Evolutionary conservation across 1,140 invertebrate genomes (phyloP).

Genomic region (Ectropis grisescens): DNA sequence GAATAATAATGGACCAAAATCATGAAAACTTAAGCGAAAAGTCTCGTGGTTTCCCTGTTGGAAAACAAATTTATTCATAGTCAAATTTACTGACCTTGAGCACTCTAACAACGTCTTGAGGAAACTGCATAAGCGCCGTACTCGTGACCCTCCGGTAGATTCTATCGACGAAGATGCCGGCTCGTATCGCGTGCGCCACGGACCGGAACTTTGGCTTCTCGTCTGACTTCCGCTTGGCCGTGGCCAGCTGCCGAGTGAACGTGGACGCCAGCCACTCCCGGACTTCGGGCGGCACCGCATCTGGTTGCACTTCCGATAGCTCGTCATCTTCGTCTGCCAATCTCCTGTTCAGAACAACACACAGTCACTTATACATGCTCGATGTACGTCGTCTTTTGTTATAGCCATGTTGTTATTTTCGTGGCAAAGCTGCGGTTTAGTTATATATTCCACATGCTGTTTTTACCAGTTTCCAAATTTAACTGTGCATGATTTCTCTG

Average conservation of each 20-base stretch:
- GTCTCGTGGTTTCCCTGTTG: no score
- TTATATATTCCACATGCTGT: no score
- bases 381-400: no score
- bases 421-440: no score
- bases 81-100: constrained; percentile 88
- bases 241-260: constrained; percentile 92
- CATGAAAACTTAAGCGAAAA: no score
- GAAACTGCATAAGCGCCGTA: constrained; percentile 90
- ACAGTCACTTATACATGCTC: no score
- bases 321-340: constrained; percentile 93
- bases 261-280: constrained; percentile 97
- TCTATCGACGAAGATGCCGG: constrained; percentile 97
- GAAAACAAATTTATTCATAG: no score
- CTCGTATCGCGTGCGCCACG: constrained; percentile 97
- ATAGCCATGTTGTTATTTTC: no score
- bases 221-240: constrained; percentile 79
- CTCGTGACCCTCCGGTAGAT: constrained; percentile 92
- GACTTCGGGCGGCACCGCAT: constrained; percentile 95
- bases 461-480: no score
- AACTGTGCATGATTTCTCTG: no score
- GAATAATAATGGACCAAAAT: no score
- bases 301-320: constrained; percentile 94
- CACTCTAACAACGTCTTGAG: constrained; percentile 86
- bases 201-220: constrained; percentile 92
- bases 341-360: constrained; percentile 67